A percentile compares a stretch with the other conserved stretches of the same genome.
Evolutionary conservation across 2,888 invertebrate species (phyloP).

Genomic region (Timandra comae): DNA sequence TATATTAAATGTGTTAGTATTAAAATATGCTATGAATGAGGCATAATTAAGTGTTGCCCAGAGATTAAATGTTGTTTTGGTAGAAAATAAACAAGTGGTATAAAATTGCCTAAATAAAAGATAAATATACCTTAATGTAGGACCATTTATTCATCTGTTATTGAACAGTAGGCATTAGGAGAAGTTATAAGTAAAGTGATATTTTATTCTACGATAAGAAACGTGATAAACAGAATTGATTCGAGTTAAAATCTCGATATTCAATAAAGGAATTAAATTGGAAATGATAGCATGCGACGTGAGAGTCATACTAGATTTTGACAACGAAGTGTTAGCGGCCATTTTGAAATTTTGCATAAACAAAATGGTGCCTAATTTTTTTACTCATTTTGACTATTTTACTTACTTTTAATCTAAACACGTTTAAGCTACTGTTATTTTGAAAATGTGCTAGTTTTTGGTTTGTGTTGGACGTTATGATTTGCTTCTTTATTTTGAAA

Average conservation of each 20-base stretch:
- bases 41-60: too few relatives aligned
- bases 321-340: constrained; percentile 47
- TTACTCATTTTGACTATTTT: constrained; percentile 25
- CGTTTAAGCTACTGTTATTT: neutral
- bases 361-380: constrained; percentile 48
- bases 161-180: constrained; percentile 8
- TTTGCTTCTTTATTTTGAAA: constrained; percentile 13
- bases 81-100: too few relatives aligned
- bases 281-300: constrained; percentile 6
- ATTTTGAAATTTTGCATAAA: constrained; percentile 34
- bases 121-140: too few relatives aligned
- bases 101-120: too few relatives aligned
- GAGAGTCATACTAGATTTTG: constrained; percentile 14
- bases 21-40: neutral
- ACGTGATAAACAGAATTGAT: constrained; percentile 18
- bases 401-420: neutral
- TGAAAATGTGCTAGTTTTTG: neutral
- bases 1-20: constrained; percentile 3
- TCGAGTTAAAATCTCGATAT: constrained; percentile 2
- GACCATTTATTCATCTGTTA: too few relatives aligned
- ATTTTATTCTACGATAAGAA: constrained; percentile 10
- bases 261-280: constrained; percentile 3
- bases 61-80: too few relatives aligned
- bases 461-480: constrained; percentile 9
- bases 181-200: constrained; percentile 22